Conservation (phyloP, 2,113 vertebrate species). For the Crocuta crocuta region DNA sequence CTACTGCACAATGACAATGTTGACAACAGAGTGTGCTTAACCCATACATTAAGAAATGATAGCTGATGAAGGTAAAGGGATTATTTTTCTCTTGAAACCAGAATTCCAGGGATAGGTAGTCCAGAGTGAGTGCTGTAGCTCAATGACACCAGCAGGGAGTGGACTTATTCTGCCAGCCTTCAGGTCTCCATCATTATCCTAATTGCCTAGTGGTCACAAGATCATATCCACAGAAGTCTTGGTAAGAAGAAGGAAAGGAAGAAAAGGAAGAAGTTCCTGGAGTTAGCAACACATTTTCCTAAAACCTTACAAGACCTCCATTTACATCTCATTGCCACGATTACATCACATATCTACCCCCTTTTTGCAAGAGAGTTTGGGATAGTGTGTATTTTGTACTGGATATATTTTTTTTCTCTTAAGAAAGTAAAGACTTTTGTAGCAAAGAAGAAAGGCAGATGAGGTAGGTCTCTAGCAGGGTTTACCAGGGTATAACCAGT, state of each 20-base stretch:
- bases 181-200: neutral
- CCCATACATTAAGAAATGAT: neutral
- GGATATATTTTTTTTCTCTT: neutral
- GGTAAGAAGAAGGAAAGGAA: neutral
- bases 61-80: neutral
- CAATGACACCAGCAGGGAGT: neutral
- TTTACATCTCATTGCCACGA: neutral
- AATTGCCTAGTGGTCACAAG: neutral
- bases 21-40: neutral
- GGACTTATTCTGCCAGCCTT: no score
- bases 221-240: neutral
- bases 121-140: accelerated
- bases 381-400: neutral
- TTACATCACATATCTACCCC: neutral
- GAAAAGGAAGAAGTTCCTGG: neutral
- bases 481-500: neutral
- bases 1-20: neutral
- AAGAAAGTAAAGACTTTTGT: neutral
- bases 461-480: neutral
- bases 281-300: neutral
- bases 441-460: neutral
- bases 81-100: neutral
- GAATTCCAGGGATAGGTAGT: neutral
- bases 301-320: neutral
- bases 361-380: neutral